Conservation (phyloP, 2,797 vertebrate genomes). For the Erithacus rubecula region DNA sequence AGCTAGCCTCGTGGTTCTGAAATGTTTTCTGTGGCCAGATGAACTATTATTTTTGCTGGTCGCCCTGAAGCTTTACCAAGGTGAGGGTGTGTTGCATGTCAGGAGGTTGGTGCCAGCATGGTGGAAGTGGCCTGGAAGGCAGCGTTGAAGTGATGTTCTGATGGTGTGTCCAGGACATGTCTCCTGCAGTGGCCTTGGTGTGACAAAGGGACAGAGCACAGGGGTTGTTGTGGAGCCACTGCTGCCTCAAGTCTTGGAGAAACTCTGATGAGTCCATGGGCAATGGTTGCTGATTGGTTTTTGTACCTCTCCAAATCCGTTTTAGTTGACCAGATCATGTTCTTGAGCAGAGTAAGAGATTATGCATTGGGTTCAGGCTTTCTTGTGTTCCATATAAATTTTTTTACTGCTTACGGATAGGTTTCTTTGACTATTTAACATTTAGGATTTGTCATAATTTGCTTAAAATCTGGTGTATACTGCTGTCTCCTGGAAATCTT, state of each 20-base stretch:
- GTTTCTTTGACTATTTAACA: background rate
- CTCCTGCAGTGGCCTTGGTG: accelerated
- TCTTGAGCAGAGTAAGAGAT: background rate
- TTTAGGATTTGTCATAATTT: background rate
- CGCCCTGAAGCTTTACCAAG: background rate
- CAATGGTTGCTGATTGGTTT: background rate
- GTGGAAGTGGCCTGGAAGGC: background rate
- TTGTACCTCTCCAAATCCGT: background rate
- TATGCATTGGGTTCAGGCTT: background rate
- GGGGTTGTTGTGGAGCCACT: background rate
- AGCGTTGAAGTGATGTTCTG: background rate
- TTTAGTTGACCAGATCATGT: background rate
- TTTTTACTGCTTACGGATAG: background rate
- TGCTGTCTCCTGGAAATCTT: background rate
- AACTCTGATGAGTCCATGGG: background rate
- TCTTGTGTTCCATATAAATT: background rate
- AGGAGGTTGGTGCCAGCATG: background rate
- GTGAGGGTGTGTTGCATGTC: background rate
- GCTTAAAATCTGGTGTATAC: background rate
- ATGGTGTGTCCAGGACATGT: background rate
- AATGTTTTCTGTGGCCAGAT: background rate
- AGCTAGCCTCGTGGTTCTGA: accelerated
- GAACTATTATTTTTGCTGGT: background rate
- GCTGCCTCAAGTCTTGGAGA: background rate
- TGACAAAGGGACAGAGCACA: accelerated